Evolutionary conservation across 1,140 invertebrate genomes (phyloP), one percentile per base, ranked within the genome.

Genomic region (Cherax destructor): DNA sequence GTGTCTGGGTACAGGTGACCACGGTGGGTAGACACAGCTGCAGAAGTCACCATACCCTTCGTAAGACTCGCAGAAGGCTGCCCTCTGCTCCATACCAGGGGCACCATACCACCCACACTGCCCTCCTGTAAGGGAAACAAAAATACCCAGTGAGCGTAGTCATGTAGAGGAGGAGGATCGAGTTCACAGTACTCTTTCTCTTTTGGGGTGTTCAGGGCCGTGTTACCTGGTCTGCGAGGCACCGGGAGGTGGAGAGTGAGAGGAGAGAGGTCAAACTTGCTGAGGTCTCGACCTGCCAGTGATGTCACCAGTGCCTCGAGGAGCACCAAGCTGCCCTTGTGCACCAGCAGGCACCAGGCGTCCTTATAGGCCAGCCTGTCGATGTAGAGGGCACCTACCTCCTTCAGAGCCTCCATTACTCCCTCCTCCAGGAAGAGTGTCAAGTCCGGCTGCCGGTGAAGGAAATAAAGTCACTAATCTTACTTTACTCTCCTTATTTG

Each of bases 21-120:
- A 79, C 1, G 86, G 83, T 4, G 56, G 47, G 10, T 65, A 18
- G 16, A 69, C 6, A 74, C 90, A 91, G 50, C 41, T 72, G 41
- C 90, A 91, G 59, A 91, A 91, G 90, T 79, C 77, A 24, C 90
- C 90, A 56, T 86, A 91, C 10, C 90, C 90, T 13, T 76, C 83
- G 77, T 91, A 84, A 10, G 30, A 78, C 6, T 80, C 83, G 24
- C 90, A 91, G 83, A 91, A 91, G n/a, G 69, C 21, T 41, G 65
- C 76, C 18, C 72, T 83, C 49, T 86, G 76, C 13, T 30, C 4
- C 49, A 86, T 11, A 10, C n/a, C 21, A 4, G 52, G 7, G 21
- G 18, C 7, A n/a, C 50, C 77, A 24, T 91, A 72, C 83, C 80
- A 79, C 16, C 59, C 30, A 74, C 76, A 80, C 72, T 65, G 24